Evolutionary conservation across 1,140 invertebrate genomes (phyloP), one percentile per base, ranked within the genome.

Genomic region (Nasonia longicornis): DNA sequence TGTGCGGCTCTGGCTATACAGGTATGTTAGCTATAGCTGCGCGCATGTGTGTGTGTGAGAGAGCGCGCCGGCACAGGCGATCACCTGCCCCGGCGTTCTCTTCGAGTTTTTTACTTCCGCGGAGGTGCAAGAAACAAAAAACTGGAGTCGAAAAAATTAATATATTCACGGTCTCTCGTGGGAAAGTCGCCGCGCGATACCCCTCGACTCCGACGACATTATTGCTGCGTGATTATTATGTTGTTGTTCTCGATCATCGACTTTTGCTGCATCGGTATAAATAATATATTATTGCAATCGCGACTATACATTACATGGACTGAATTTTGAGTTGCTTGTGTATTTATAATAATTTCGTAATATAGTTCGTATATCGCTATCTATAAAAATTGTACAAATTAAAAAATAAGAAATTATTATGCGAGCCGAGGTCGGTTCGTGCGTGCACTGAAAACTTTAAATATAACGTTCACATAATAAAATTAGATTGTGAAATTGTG

Each of bases 141-240:
- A 82, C 16, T 10, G n/a, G 48, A 82, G 77, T 79, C 76, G 81
- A 82, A 82, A 82, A 82, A 82, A 79, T 82, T 82, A 79, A 79
- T 82, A 82, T 82, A 82, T 82, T 82, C 81, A 82, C 81, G 26
- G 79, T 79, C 67, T 77, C 81, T 82, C 81, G 81, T 82, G 81
- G 81, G 81, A 82, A 82, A 79, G 81, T 31, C 70, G 35, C 52
- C 52, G 45, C 72, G n/a, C 35, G 48, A 52, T 81, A 45, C 26
- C 64, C 64, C 45, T 58, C 63, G 64, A 22, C 63, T 14, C 75
- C 31, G 63, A 38, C 20, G 42, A 70, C 31, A 58, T 48, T 48
- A 16, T 20, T 20, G 12, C 16, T 14, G 48, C 48, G 12, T 52
- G 64, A 67, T 67, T 67, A 31, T 69, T 69, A 31, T 69, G 22